Percentiles rank a stretch among this genome's conserved stretches.
Evolutionary conservation across 1,140 invertebrate genomes (phyloP).

Genomic region (Anthonomus grandis): DNA sequence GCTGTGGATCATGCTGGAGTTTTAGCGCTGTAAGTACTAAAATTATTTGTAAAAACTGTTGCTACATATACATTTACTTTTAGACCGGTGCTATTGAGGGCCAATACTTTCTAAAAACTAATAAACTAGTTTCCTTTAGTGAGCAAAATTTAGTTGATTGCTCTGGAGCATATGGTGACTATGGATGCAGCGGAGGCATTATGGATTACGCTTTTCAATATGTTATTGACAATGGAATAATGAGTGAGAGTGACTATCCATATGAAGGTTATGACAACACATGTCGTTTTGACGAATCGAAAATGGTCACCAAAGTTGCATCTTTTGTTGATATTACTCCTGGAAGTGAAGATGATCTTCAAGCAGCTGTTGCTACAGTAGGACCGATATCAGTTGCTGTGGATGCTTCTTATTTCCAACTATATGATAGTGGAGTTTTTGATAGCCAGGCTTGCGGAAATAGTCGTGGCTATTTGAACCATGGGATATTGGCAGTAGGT

Average conservation of each 20-base stretch:
- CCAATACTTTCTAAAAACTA: constrained; percentile 86
- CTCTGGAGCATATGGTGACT: constrained; percentile 7
- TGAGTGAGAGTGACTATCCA: constrained; percentile 14
- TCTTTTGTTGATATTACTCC: constrained; percentile 4
- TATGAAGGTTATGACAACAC: background rate
- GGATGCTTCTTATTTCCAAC: constrained; percentile 61
- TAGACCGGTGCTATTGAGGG: constrained; percentile 93
- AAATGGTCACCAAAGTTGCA: background rate
- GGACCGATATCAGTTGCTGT: constrained; percentile 84
- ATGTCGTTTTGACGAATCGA: background rate
- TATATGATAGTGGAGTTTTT: constrained; percentile 28
- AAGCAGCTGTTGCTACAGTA: constrained; percentile 9
- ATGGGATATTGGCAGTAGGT: constrained; percentile 31
- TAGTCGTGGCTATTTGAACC: constrained; percentile 9
- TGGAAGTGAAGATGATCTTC: constrained; percentile 5
- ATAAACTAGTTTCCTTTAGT: constrained; percentile 83
- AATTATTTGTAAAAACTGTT: background rate
- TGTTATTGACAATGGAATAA: constrained; percentile 16
- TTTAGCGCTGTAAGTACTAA: constrained; percentile 72
- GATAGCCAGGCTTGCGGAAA: constrained; percentile 9
- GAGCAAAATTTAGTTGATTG: constrained; percentile 91
- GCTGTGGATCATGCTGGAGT: constrained; percentile 94
- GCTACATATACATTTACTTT: background rate
- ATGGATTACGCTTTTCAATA: constrained; percentile 12
- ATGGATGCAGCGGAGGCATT: constrained; percentile 17